A percentile compares a stretch with the other conserved stretches of the same genome.
These are phyloP conservation scores for Saccostrea cuccullata DNA, from an alignment of 1,140 invertebrate species.

Conservation along the genomic window DNA sequence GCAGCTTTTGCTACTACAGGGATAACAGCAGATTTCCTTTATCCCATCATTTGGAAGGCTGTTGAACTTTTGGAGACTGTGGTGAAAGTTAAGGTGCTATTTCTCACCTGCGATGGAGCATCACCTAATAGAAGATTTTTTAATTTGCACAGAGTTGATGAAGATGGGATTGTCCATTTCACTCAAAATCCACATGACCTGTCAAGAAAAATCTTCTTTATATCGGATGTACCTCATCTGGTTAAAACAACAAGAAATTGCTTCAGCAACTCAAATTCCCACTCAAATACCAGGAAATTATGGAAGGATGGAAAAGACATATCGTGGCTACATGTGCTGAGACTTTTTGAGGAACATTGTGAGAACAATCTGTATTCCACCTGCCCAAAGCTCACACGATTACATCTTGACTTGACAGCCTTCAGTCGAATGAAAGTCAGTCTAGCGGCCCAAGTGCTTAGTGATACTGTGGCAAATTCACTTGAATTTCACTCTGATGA, in stretches of 20 bases:
- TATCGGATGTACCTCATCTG: slow-evolving; percentile 61
- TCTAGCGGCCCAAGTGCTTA: slow-evolving; percentile 51
- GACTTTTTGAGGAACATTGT: slow-evolving; percentile 57
- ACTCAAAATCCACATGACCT: slow-evolving; percentile 13
- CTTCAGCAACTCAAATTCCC: slow-evolving; percentile 54
- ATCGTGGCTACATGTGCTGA: slow-evolving; percentile 54
- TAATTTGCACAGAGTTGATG: not conserved
- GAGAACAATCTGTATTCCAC: slow-evolving; percentile 39
- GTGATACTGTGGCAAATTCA: slow-evolving; percentile 56
- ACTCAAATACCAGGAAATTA: slow-evolving; percentile 46
- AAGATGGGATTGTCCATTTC: not conserved
- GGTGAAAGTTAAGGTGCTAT: slow-evolving; percentile 45
- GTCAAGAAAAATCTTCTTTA: slow-evolving; percentile 53
- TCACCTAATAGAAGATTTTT: slow-evolving; percentile 56
- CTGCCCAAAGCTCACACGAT: slow-evolving; percentile 47
- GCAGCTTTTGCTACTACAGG: not conserved
- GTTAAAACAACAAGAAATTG: slow-evolving; percentile 57
- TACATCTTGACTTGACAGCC: slow-evolving; percentile 42
- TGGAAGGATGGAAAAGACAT: slow-evolving; percentile 60
- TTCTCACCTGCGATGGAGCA: slow-evolving; percentile 57
- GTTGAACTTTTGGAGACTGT: slow-evolving; percentile 41
- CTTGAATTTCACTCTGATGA: slow-evolving; percentile 47
- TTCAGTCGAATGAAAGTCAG: slow-evolving; percentile 54
- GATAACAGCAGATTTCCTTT: slow-evolving; percentile 55
- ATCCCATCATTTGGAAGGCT: slow-evolving; percentile 58